phyloP scores from a whole-genome alignment of 2,797 vertebrate genomes.

The Chromis chromis region DNA sequence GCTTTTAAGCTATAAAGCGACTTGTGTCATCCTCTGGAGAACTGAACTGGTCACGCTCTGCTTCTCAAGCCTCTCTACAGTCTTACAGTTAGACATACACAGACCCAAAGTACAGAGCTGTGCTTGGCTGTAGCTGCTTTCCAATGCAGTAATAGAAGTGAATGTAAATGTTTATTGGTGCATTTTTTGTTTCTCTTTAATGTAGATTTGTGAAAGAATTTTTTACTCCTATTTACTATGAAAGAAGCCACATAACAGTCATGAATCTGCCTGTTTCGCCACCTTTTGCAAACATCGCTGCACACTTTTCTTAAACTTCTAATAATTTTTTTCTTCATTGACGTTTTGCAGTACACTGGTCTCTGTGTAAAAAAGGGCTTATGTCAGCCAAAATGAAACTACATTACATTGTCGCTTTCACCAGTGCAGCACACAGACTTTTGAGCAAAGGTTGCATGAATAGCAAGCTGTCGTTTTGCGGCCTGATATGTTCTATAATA shows the following conservation, averaged over 20 bases:
- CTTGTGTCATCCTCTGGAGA: background rate
- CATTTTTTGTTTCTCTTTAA: too few relatives aligned
- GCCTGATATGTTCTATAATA: slow-evolving; percentile 30
- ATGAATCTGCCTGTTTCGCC: background rate
- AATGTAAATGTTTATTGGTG: too few relatives aligned
- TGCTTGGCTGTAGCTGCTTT: too few relatives aligned
- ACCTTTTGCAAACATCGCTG: background rate
- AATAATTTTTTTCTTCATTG: slow-evolving; percentile 7
- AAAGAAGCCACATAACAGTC: too few relatives aligned
- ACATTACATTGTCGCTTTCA: background rate
- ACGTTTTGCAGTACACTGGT: too few relatives aligned
- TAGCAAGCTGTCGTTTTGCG: slow-evolving; percentile 6
- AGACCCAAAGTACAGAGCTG: background rate
- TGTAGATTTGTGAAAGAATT: too few relatives aligned
- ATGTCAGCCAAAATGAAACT: slow-evolving; percentile 20
- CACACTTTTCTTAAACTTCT: background rate
- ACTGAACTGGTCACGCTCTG: background rate
- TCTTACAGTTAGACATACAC: background rate
- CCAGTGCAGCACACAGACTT: background rate
- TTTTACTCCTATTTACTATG: too few relatives aligned
- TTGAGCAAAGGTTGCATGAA: slow-evolving; percentile 16
- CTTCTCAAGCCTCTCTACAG: background rate
- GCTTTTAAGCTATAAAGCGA: slow-evolving; percentile 10
- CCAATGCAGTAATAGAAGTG: background rate
- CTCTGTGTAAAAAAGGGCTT: background rate